Evolutionary conservation across 1,140 invertebrate species (phyloP), one percentile per base, ranked within the genome.

Genomic region (Drosophila subobscura): DNA sequence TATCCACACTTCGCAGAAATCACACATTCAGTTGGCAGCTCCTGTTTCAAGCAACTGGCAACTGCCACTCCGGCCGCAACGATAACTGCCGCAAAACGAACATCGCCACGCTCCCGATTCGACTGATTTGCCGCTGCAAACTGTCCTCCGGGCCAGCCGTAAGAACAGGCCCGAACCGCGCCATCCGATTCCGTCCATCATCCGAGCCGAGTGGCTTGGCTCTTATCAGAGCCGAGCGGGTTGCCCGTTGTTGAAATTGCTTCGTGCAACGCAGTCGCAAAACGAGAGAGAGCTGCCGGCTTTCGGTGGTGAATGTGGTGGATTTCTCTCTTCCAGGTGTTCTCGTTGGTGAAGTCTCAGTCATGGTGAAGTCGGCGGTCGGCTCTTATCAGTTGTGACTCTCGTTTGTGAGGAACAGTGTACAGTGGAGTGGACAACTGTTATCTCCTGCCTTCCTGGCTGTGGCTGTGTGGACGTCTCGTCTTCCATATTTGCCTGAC

Each of bases 71-170:
- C 72, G 61, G 64, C 77, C 79, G 78, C 76, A 66, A 71, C 72
- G 60, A 33, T 45, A 14, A 51, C 70, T 59, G 71, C 71, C 77
- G 71, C 70, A 70, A 78, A 81, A 85, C 83, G 89, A 85, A 90
- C 89, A 75, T 74, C 74, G 72, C 84, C 80, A 88, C 89, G 89
- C 77, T 89, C 81, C 89, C 89, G 84, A 90, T 73, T 90, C 75
- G 88, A 90, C 89, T 90, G 84, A 90, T 78, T 89, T 68, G 47
- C 40, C 16, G 45, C 27, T 5, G 33, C 61, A 41, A 86, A 41
- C 50, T 42, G 14, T 22, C 29, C 64, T 63, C 52, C 45, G 66
- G 59, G 59, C 68, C 72, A 74, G 49, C 59, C 29, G 8, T 33
- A 33, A 33, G 29, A 33, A 37, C 8, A 10, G 33, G 10, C 3